Evolutionary conservation across 2,888 invertebrate species (phyloP).

Genomic region (Smittia aterrima): DNA sequence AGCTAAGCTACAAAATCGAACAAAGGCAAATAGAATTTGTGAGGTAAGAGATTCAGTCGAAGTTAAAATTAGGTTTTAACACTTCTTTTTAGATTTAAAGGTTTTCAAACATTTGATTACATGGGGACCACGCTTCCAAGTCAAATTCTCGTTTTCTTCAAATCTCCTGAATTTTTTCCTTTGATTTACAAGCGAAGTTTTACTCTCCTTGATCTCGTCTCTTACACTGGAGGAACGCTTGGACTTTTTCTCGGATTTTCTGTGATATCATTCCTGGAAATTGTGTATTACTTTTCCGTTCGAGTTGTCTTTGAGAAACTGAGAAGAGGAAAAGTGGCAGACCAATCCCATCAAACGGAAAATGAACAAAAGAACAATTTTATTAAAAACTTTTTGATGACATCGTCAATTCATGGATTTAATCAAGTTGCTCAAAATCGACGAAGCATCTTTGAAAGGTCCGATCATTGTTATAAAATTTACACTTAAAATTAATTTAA

Average conservation of each 20-base stretch:
- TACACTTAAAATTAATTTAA: neutral
- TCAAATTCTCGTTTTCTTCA: neutral
- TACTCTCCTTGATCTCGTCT: neutral
- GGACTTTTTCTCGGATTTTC: constrained; percentile 10
- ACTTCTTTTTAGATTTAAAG: neutral
- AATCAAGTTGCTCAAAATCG: neutral
- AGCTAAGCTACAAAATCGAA: neutral
- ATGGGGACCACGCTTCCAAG: too few relatives aligned
- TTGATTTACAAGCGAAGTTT: neutral
- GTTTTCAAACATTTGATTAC: too few relatives aligned
- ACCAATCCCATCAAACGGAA: too few relatives aligned
- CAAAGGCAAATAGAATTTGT: neutral
- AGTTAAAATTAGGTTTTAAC: too few relatives aligned
- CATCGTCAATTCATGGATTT: neutral
- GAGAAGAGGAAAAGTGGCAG: neutral
- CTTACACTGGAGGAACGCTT: constrained; percentile 7
- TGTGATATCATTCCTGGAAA: neutral
- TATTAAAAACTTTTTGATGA: neutral
- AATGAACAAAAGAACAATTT: too few relatives aligned
- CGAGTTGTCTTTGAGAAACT: neutral
- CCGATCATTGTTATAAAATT: neutral
- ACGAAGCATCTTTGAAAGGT: neutral
- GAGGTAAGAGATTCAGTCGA: neutral
- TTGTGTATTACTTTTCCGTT: constrained; percentile 11
- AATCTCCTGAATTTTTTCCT: neutral